These are phyloP conservation scores for Lithosia quadra DNA, from an alignment of 2,888 invertebrate species.

Conservation along the genomic window DNA sequence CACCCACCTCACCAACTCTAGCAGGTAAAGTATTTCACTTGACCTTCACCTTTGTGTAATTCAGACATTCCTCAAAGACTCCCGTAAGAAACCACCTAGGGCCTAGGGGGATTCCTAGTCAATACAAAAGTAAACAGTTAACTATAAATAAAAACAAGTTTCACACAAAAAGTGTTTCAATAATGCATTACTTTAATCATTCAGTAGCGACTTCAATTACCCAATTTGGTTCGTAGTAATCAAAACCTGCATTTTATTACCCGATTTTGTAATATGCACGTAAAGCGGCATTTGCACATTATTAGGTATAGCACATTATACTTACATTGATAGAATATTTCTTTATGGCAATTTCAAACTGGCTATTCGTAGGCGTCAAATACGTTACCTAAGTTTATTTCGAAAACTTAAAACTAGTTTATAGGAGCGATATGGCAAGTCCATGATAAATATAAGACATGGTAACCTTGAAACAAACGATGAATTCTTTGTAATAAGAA, in stretches of 20 bases:
- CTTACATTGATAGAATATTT: background rate
- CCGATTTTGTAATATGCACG: slow-evolving; percentile 14
- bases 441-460: background rate
- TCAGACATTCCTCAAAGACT: no score
- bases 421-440: background rate
- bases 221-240: slow-evolving; percentile 5
- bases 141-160: no score
- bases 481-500: slow-evolving; percentile 10
- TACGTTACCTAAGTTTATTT: slow-evolving; percentile 11
- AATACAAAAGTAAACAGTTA: no score
- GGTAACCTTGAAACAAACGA: background rate
- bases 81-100: no score
- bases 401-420: slow-evolving; percentile 19
- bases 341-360: slow-evolving; percentile 13
- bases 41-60: no score
- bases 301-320: no score
- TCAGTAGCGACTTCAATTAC: background rate
- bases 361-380: slow-evolving; percentile 1
- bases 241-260: slow-evolving; percentile 11
- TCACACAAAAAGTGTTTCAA: background rate
- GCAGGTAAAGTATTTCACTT: no score
- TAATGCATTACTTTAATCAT: background rate
- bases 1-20: no score
- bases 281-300: background rate
- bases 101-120: no score